These are phyloP conservation scores for Acrossocheilus fasciatus DNA, from an alignment of 2,797 vertebrate genomes.

Conservation along the genomic window DNA sequence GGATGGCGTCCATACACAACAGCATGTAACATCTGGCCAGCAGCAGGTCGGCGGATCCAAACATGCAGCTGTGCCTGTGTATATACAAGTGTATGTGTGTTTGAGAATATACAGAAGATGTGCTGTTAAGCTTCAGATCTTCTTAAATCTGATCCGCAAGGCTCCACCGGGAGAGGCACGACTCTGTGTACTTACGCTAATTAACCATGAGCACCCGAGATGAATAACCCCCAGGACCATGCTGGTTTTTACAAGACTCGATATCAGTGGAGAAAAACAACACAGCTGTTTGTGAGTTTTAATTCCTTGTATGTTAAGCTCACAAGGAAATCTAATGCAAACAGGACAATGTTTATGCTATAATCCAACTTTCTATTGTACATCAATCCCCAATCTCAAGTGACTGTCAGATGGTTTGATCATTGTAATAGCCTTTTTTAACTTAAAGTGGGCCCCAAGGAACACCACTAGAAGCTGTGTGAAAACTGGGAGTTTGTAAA, in stretches of 20 bases:
- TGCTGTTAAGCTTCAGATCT: constrained; percentile 45
- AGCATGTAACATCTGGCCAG: constrained; percentile 59
- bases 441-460: background rate
- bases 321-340: constrained; percentile 17
- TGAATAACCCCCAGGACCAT: constrained; percentile 44
- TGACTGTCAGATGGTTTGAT: background rate
- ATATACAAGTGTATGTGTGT: background rate
- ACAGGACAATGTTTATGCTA: constrained; percentile 4
- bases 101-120: constrained; percentile 33
- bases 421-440: background rate
- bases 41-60: constrained; percentile 38
- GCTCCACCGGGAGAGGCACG: constrained; percentile 36
- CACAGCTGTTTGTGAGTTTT: constrained; percentile 37
- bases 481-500: background rate
- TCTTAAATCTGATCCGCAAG: constrained; percentile 30
- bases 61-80: constrained; percentile 42
- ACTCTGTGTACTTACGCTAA: constrained; percentile 49
- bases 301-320: constrained; percentile 1
- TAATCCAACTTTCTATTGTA: background rate
- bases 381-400: background rate
- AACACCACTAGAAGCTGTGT: background rate
- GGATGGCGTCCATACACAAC: constrained; percentile 44
- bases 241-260: constrained; percentile 34
- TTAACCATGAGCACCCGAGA: constrained; percentile 47
- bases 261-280: constrained; percentile 28